Evolutionary conservation across 2,888 invertebrate species (phyloP).

Genomic region (Epirrhoe tristata): DNA sequence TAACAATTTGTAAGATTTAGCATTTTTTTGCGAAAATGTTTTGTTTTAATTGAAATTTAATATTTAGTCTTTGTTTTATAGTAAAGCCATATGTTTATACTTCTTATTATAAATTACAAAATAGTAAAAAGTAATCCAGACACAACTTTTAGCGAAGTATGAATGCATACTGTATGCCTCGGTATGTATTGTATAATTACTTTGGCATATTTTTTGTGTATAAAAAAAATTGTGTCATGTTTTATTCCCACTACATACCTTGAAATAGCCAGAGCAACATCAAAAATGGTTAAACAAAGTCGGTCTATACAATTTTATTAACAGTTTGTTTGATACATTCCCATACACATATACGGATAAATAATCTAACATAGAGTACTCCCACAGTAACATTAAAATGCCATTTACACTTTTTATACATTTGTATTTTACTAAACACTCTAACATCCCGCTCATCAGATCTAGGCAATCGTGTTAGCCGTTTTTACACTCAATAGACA

Average conservation of each 20-base stretch:
- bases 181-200: background rate
- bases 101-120: too few species aligned
- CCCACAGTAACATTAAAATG: constrained; percentile 12
- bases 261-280: constrained; percentile 13
- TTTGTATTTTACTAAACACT: too few species aligned
- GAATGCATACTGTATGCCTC: background rate
- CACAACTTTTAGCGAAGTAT: background rate
- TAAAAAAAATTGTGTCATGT: constrained; percentile 9
- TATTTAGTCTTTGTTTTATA: too few species aligned
- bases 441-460: too few species aligned
- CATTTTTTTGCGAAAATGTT: too few species aligned
- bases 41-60: too few species aligned
- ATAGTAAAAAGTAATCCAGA: too few species aligned
- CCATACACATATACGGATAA: constrained; percentile 37
- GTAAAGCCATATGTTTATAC: too few species aligned
- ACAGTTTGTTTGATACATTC: constrained; percentile 51
- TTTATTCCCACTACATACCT: constrained; percentile 24
- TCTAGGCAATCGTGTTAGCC: too few species aligned
- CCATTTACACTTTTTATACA: background rate
- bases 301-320: constrained; percentile 23
- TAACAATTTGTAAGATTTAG: too few species aligned
- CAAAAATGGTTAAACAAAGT: constrained; percentile 35
- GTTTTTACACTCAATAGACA: too few species aligned
- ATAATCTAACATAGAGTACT: constrained; percentile 20
- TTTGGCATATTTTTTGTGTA: background rate